Conservation (phyloP, 2,888 invertebrate genomes). For the Platycheirus albimanus region DNA sequence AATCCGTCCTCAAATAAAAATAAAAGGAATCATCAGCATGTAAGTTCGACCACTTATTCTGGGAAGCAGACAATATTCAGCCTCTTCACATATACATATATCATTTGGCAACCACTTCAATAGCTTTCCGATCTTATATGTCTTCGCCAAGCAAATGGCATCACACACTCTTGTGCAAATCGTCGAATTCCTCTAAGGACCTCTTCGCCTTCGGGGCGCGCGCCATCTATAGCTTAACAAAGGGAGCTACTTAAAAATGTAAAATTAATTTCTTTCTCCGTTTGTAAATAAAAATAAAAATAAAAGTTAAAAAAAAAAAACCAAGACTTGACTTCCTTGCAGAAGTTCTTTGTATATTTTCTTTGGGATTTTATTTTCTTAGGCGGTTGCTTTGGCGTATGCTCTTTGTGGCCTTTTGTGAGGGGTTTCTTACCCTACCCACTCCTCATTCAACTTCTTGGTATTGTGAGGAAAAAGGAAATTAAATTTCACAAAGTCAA, state of each 20-base stretch:
- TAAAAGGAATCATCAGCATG: not conserved
- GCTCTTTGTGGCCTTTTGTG: slow-evolving; percentile 63
- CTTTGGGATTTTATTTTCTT: slow-evolving; percentile 53
- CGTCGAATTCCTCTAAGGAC: not conserved
- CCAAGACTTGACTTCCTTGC: slow-evolving; percentile 14
- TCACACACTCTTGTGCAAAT: slow-evolving; percentile 26
- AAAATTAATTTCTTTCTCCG: slow-evolving; percentile 73
- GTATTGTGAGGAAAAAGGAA: slow-evolving; percentile 76
- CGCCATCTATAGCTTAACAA: slow-evolving; percentile 22
- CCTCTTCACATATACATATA: slow-evolving; percentile 41
- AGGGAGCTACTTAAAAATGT: slow-evolving; percentile 71
- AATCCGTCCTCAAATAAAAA: slow-evolving; percentile 58
- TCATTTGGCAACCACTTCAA: slow-evolving; percentile 52
- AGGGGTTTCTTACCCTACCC: slow-evolving; percentile 5
- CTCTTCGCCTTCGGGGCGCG: not conserved
- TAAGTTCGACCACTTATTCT: slow-evolving; percentile 44
- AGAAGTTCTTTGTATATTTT: slow-evolving; percentile 13
- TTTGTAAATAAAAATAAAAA: slow-evolving; percentile 63
- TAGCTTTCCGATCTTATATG: slow-evolving; percentile 25
- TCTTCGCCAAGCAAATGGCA: not conserved
- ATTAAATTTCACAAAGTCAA: slow-evolving; percentile 81
- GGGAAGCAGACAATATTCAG: slow-evolving; percentile 20
- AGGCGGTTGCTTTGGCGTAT: slow-evolving; percentile 64
- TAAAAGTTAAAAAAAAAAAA: too few species aligned
- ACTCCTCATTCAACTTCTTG: not conserved